Conservation (phyloP, 2,113 vertebrate species). For the Ploceus nigricollis region DNA sequence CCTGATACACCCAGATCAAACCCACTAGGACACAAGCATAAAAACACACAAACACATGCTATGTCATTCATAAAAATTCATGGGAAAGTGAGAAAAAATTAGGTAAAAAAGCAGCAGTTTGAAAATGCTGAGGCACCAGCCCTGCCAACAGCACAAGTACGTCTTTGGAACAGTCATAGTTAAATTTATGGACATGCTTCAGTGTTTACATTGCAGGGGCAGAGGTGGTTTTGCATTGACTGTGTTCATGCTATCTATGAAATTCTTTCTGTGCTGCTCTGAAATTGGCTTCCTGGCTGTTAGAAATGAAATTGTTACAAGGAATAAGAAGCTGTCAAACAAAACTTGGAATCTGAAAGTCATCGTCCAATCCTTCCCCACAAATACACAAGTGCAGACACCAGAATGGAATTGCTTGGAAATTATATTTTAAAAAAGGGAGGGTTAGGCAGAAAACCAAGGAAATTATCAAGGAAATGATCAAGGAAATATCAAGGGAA, state of each 20-base stretch:
- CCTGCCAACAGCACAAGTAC: background rate
- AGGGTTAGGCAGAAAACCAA: background rate
- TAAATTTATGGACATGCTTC: background rate
- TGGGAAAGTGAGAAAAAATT: background rate
- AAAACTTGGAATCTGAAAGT: background rate
- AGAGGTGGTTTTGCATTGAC: background rate
- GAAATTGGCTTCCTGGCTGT: background rate
- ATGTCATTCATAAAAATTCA: background rate
- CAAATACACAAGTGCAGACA: accelerated
- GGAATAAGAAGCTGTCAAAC: background rate
- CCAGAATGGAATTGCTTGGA: background rate
- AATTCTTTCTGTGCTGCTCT: background rate
- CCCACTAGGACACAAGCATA: background rate
- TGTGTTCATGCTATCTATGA: background rate
- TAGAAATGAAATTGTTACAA: background rate
- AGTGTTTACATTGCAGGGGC: background rate
- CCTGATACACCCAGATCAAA: background rate
- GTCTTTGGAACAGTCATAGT: background rate
- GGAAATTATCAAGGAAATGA: background rate
- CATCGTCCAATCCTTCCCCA: background rate
- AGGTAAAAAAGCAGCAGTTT: background rate
- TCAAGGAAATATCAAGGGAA: background rate
- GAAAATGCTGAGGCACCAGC: background rate
- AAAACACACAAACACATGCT: background rate
- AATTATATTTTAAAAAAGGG: background rate